Evolutionary conservation across 1,140 invertebrate species (phyloP).

Genomic region (Drosophila neocordata): DNA sequence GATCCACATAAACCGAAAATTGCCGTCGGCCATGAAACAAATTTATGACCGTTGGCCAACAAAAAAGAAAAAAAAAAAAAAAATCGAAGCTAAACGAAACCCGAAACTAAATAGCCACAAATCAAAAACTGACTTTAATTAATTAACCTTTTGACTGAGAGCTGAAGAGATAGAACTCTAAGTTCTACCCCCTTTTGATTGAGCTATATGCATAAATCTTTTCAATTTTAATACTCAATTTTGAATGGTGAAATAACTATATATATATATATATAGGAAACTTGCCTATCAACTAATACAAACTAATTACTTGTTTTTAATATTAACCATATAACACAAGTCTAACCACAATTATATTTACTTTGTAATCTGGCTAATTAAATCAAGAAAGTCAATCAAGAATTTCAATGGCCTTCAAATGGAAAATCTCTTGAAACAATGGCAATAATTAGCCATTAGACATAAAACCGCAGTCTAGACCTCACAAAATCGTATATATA

Average conservation of each 20-base stretch:
- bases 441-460: constrained; percentile 45
- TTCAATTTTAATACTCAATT: neutral
- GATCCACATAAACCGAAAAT: constrained; percentile 64
- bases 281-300: neutral
- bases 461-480: constrained; percentile 55
- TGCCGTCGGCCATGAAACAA: constrained; percentile 26
- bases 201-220: constrained; percentile 53
- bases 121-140: constrained; percentile 72
- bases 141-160: constrained; percentile 48
- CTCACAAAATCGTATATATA: no score
- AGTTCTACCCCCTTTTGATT: constrained; percentile 42
- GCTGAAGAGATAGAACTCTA: constrained; percentile 1
- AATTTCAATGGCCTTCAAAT: constrained; percentile 34
- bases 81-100: constrained; percentile 52
- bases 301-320: neutral
- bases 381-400: constrained; percentile 44
- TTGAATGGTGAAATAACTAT: neutral
- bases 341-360: constrained; percentile 21
- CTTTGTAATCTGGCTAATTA: constrained; percentile 22
- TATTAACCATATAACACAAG: neutral
- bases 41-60: constrained; percentile 30
- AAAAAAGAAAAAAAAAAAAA: no score
- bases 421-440: constrained; percentile 49
- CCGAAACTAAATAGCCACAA: constrained; percentile 69
- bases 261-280: neutral